These are phyloP conservation scores for Cyprinella venusta DNA, from an alignment of 2,797 vertebrate species.

Conservation along the genomic window DNA sequence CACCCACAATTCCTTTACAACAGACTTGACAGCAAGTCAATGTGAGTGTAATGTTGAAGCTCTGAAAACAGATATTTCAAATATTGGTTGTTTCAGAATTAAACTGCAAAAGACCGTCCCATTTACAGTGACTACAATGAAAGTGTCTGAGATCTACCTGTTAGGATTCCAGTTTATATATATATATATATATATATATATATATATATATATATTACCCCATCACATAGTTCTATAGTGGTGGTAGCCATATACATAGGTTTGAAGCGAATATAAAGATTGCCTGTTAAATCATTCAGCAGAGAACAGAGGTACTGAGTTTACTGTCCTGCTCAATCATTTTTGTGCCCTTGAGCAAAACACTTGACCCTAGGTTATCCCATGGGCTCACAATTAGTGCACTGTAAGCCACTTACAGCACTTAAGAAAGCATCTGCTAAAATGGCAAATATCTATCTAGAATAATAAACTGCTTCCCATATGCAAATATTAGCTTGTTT, in stretches of 20 bases:
- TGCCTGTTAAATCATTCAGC: background rate
- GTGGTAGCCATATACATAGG: background rate
- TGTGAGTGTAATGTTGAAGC: background rate
- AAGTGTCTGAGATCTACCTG: background rate
- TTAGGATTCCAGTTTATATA: background rate
- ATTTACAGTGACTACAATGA: background rate
- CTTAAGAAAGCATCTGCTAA: slow-evolving; percentile 18
- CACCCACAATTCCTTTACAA: slow-evolving; percentile 1
- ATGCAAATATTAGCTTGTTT: slow-evolving; percentile 7
- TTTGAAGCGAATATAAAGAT: background rate
- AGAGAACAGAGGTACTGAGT: background rate
- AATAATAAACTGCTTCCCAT: slow-evolving; percentile 13
- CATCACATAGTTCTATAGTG: background rate
- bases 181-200: background rate
- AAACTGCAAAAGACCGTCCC: background rate
- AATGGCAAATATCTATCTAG: slow-evolving; percentile 21
- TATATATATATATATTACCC: too few relatives aligned
- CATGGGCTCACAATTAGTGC: slow-evolving; percentile 11
- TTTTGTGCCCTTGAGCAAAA: slow-evolving; percentile 30
- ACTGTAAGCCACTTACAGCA: background rate
- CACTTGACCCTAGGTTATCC: slow-evolving; percentile 28
- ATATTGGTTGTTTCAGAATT: background rate
- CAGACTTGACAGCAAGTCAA: slow-evolving; percentile 31
- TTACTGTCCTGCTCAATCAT: slow-evolving; percentile 11
- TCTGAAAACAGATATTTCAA: slow-evolving; percentile 8